phyloP scores from a whole-genome alignment of 2,113 vertebrate species.

The Platycercus adscitus region DNA sequence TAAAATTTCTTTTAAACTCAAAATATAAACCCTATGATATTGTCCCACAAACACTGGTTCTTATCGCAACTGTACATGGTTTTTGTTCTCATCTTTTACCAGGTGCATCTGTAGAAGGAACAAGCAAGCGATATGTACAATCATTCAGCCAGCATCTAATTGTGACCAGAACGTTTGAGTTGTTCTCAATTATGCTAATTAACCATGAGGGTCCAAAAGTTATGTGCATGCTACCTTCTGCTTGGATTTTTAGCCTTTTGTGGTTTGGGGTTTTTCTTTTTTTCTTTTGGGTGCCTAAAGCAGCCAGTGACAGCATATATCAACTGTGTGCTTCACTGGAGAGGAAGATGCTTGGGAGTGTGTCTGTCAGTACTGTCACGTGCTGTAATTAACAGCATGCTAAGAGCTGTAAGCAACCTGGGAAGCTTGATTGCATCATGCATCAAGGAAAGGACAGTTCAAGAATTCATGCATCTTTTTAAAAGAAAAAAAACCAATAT shows the following conservation, averaged over 20 bases:
- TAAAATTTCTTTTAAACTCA: not conserved
- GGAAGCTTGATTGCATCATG: not conserved
- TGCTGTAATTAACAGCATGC: not conserved
- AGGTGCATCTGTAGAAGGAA: not conserved
- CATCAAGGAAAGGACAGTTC: not conserved
- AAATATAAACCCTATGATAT: not conserved
- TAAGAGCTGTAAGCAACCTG: not conserved
- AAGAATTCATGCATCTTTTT: constrained; percentile 1
- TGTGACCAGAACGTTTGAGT: not conserved
- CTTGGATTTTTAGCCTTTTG: not conserved
- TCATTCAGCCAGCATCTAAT: not conserved
- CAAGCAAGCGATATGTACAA: not conserved
- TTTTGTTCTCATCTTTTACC: not conserved
- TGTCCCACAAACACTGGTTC: not conserved
- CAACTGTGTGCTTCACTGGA: not conserved
- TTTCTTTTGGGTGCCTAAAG: not conserved
- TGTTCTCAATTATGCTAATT: not conserved
- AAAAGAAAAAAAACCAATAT: not conserved
- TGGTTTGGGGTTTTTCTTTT: not conserved
- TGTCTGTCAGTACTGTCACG: not conserved
- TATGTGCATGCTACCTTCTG: not conserved
- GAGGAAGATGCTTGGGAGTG: not conserved
- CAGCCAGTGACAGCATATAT: not conserved
- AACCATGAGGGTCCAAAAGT: not conserved
- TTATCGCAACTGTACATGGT: not conserved